These are phyloP conservation scores for Panagrolaimus sp. DNA, from an alignment of 1,140 invertebrate species.

Conservation along the genomic window DNA sequence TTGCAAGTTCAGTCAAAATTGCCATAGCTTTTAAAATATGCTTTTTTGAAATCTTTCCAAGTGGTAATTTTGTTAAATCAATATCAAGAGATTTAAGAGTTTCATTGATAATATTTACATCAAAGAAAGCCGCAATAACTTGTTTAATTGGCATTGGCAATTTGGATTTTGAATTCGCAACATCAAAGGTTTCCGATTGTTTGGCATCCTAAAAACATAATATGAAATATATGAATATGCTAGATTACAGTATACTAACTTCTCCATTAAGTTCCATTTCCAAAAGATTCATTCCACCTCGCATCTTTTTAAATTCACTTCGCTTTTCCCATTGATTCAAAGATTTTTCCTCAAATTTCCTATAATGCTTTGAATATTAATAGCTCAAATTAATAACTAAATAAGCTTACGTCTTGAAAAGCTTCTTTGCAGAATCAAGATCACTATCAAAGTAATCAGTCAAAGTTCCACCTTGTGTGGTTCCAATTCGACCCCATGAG, in stretches of 20 bases:
- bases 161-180: slow-evolving; percentile 51
- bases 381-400: slow-evolving; percentile 2
- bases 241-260: neutral
- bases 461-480: slow-evolving; percentile 78
- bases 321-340: slow-evolving; percentile 72
- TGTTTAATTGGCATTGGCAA: slow-evolving; percentile 35
- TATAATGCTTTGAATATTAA: slow-evolving; percentile 26
- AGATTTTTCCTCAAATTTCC: slow-evolving; percentile 74
- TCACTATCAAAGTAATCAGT: slow-evolving; percentile 66
- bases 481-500: slow-evolving; percentile 91
- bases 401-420: slow-evolving; percentile 67
- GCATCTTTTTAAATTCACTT: slow-evolving; percentile 69
- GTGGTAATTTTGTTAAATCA: slow-evolving; percentile 40
- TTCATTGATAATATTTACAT: slow-evolving; percentile 33
- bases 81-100: slow-evolving; percentile 72
- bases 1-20: slow-evolving; percentile 33
- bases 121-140: slow-evolving; percentile 70
- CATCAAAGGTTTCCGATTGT: slow-evolving; percentile 61
- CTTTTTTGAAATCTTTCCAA: slow-evolving; percentile 30
- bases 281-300: slow-evolving; percentile 77
- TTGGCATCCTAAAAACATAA: slow-evolving; percentile 63
- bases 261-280: slow-evolving; percentile 78
- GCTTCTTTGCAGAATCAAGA: slow-evolving; percentile 65
- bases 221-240: neutral
- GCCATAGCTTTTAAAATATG: slow-evolving; percentile 35